phyloP scores from a whole-genome alignment of 2,797 vertebrate genomes.

The Pangasius larnaudii region DNA sequence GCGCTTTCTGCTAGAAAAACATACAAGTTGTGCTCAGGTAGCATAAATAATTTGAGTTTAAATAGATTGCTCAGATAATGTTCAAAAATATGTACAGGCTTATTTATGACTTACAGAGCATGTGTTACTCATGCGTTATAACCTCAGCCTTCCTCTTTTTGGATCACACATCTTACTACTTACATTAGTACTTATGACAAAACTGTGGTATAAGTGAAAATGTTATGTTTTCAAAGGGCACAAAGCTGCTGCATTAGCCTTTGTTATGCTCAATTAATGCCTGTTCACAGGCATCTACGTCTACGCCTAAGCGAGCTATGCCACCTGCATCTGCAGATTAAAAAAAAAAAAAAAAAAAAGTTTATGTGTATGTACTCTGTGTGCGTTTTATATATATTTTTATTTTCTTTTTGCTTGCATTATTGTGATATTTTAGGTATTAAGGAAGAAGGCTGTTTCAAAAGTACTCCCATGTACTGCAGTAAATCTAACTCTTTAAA shows the following conservation, averaged over 20 bases:
- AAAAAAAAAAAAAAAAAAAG: neutral
- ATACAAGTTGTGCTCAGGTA: neutral
- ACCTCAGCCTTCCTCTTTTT: conserved; percentile 42
- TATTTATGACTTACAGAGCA: neutral
- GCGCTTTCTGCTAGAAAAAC: neutral
- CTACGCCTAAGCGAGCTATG: neutral
- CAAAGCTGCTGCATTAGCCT: neutral
- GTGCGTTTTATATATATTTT: neutral
- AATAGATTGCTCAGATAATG: neutral
- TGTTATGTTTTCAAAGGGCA: neutral
- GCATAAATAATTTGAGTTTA: neutral
- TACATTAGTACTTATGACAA: neutral
- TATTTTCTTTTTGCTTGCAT: neutral
- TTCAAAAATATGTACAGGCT: neutral
- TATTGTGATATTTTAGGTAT: neutral
- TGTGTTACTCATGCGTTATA: conserved; percentile 9
- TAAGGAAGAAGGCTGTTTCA: neutral
- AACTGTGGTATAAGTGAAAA: neutral
- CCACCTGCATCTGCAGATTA: neutral
- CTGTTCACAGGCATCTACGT: neutral
- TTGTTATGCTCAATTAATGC: neutral
- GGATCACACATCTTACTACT: neutral
- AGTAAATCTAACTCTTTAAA: neutral
- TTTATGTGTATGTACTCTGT: neutral
- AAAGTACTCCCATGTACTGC: neutral